phyloP scores from a whole-genome alignment of 2,797 vertebrate genomes.

The Rhinatrema bivittatum region DNA sequence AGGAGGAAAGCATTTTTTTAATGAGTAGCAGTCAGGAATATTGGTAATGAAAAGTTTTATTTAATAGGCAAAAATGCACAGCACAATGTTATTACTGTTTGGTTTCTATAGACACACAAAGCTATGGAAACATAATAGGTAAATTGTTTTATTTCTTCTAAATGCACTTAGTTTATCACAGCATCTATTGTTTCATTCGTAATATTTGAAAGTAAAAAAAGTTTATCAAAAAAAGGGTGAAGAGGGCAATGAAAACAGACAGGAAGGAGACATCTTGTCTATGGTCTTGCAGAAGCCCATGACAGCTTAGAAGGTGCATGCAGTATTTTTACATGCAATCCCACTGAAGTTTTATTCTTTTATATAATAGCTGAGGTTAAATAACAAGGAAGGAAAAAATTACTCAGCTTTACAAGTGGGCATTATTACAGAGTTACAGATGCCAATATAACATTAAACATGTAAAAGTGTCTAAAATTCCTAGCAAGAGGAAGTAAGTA shows the following conservation, averaged over 20 bases:
- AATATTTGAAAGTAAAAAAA: no score
- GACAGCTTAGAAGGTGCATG: conserved; percentile 30
- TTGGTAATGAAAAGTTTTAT: conserved; percentile 47
- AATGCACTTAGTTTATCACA: no score
- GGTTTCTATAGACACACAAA: conserved; percentile 71
- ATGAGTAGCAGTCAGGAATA: conserved; percentile 38
- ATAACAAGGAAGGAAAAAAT: conserved; percentile 15
- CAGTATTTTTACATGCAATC: conserved; percentile 25
- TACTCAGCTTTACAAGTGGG: conserved; percentile 30
- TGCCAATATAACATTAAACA: conserved; percentile 34
- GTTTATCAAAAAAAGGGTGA: conserved; percentile 35
- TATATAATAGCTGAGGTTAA: conserved; percentile 12
- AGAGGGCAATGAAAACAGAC: conserved; percentile 18
- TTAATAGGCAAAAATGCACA: conserved; percentile 60
- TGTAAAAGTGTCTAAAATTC: conserved; percentile 22
- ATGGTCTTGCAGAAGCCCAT: conserved; percentile 3
- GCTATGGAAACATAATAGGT: conserved; percentile 68
- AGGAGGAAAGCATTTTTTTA: conserved; percentile 33
- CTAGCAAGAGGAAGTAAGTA: conserved; percentile 44
- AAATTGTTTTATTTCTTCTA: no score
- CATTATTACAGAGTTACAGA: conserved; percentile 35
- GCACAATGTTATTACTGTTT: conserved; percentile 61
- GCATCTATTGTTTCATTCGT: no score
- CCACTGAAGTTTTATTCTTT: conserved; percentile 2
- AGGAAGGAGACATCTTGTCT: not conserved